These are phyloP conservation scores for Microtus richardsoni DNA, from an alignment of 2,113 vertebrate species.

Conservation along the genomic window DNA sequence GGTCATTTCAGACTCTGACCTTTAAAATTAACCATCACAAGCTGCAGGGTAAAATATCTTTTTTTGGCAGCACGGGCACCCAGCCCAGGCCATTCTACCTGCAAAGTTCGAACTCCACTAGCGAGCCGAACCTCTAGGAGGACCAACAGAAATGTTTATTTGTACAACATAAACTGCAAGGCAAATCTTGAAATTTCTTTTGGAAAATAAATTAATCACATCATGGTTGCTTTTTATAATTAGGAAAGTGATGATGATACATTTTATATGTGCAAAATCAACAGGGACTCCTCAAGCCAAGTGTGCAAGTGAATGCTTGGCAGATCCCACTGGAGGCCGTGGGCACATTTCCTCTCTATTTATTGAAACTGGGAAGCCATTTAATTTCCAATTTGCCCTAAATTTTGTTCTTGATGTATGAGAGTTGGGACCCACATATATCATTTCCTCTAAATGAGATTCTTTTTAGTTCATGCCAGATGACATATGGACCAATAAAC, in stretches of 20 bases:
- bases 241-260: neutral
- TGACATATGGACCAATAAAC: neutral
- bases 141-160: neutral
- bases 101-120: too few species aligned
- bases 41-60: neutral
- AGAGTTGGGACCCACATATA: neutral
- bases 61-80: too few species aligned
- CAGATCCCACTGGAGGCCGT: neutral
- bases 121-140: neutral
- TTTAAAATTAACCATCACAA: too few species aligned
- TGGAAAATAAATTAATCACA: neutral
- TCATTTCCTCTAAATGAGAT: neutral
- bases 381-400: neutral
- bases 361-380: neutral
- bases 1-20: neutral
- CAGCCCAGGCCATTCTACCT: neutral
- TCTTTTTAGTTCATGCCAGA: neutral
- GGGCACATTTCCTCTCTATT: neutral
- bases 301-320: neutral
- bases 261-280: neutral
- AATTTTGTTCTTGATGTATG: neutral
- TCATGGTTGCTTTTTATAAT: neutral
- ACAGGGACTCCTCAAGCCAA: neutral
- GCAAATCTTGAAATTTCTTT: neutral
- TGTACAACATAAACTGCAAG: neutral